Evolutionary conservation across 2,113 vertebrate genomes (phyloP), one percentile per base, ranked within the genome.

Genomic region (Laterallus jamaicensis): DNA sequence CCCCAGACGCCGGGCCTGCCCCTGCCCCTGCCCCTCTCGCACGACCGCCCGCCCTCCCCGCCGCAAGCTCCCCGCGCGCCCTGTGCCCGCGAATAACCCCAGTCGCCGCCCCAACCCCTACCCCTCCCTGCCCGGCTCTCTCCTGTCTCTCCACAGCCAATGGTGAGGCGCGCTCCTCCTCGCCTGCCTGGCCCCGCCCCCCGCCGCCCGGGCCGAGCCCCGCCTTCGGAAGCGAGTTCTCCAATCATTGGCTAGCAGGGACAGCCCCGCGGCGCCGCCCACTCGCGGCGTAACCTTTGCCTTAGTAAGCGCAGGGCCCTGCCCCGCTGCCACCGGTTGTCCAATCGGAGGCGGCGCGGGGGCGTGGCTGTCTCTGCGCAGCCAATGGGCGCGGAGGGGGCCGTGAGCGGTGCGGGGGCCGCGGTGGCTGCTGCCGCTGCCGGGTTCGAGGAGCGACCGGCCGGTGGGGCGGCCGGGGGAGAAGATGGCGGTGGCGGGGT

Each of bases 41-140:
- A 20, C 47, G n/a, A 44, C 73, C 66, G 39, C 1, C 3, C 6
- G 4, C 40, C 3, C 68, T 0, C 47, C 20, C 2, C 42, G 16
- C 42, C 42, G 42, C 42, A 44, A 7, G 56, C 28, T 1, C 15
- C 31, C 16, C 42, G 20, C 26, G 18, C 58, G n/a, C 82, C 66
- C 8, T 35, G 24, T 90, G 97, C 94, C 98, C 98, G 97, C 80
- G 29, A 98, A 95, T 98, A 98, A 98, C 98, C 98, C 92, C 94
- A 14, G 19, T 16, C 16, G 39, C 52, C 52, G 13, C 63, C 71
- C 35, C 52, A 10, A 31, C 56, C 84, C 40, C 37, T n/a, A 22
- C 87, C 86, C 97, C 95, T 63, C 60, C 97, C 94, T 32, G 66
- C 86, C 84, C 18, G 87, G 90, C 96, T 94, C 96, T 98, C 98